Conservation (phyloP, 23 tunicate species). For the Halocynthia aurantium region DNA sequence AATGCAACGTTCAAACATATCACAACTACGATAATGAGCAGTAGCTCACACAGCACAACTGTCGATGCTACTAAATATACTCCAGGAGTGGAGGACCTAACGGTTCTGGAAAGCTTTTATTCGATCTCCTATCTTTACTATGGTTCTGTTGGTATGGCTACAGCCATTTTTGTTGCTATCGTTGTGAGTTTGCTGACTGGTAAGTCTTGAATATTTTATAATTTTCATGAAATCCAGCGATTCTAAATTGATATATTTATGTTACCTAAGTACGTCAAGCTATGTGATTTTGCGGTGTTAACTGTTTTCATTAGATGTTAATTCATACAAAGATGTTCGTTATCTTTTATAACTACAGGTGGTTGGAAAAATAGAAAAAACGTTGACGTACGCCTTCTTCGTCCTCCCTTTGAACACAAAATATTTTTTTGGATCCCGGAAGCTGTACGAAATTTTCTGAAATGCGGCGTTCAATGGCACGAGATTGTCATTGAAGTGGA, state of each 20-base stretch:
- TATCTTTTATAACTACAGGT: slow-evolving; percentile 14
- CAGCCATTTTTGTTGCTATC: not conserved
- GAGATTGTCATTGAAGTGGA: not conserved
- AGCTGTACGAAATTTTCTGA: slow-evolving; percentile 10
- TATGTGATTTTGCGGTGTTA: no score
- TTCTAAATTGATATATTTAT: no score
- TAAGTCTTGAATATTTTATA: not conserved
- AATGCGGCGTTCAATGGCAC: slow-evolving; percentile 42
- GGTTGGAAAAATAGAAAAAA: slow-evolving; percentile 48
- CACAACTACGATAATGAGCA: no score
- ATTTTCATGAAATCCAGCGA: no score
- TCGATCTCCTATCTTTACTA: slow-evolving; percentile 1
- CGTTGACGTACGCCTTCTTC: slow-evolving; percentile 35
- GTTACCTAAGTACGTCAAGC: no score
- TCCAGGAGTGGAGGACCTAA: no score
- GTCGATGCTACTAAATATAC: no score
- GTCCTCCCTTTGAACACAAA: slow-evolving; percentile 54
- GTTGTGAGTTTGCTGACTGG: slow-evolving; percentile 6
- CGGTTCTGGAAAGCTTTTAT: not conserved
- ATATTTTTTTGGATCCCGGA: slow-evolving; percentile 61
- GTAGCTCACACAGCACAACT: no score
- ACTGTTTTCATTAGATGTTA: no score
- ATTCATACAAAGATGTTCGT: no score
- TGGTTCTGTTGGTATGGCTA: not conserved
- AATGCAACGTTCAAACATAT: no score